Base-by-base conservation (phyloP, 2,797 vertebrate species). In the Anguilla marmorata region DNA sequence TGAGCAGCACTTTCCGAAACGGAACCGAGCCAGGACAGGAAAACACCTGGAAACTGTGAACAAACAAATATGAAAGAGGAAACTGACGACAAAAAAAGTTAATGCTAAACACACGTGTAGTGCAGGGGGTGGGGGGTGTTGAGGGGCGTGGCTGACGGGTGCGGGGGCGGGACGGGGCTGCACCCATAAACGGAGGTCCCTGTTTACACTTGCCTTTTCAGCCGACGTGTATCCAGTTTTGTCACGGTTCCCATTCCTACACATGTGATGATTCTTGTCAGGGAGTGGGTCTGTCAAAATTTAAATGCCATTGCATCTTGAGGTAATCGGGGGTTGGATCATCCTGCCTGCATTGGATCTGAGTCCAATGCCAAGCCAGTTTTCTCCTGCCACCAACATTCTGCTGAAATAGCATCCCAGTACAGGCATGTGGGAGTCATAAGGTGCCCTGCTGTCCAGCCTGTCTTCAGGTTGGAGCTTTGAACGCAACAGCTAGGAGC, bases 11-110 rank as follows among this genome's bases (percentile, higher is more conserved):
- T 90, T 89, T 90, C 89, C 91, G 89, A 88, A 89, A 87, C 30
- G 90, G 92, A 93, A 92, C 90, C 56, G 1, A 52, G 87, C 90
- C 91, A 4, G 74, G 41, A 90, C 93, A 94, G 94, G 95, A 95
- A 96, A 92, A 94, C 95, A 95, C 95, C 95, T 96, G 94, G 94
- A 92, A 93, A 92, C 87, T 84, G 91, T 94, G 93, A 93, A 94
- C 94, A 95, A 95, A 94, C 93, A 94, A 93, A 86, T 93, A 89
- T 37, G 52, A 92, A 91, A 93, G 93, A 69, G 86, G 94, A 94
- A 94, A 92, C 92, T 30, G 93, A 94, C 89, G 52, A n/a, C 24
- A 30, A 12, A 37, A 58, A 37, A 33, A 5, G 21, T 79, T 88
- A 85, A 85, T 85, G 84, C 16, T 85, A 85, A 85, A 88, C 37